phyloP scores from a whole-genome alignment of 2,888 invertebrate genomes.

The Ormyrus labotus region DNA sequence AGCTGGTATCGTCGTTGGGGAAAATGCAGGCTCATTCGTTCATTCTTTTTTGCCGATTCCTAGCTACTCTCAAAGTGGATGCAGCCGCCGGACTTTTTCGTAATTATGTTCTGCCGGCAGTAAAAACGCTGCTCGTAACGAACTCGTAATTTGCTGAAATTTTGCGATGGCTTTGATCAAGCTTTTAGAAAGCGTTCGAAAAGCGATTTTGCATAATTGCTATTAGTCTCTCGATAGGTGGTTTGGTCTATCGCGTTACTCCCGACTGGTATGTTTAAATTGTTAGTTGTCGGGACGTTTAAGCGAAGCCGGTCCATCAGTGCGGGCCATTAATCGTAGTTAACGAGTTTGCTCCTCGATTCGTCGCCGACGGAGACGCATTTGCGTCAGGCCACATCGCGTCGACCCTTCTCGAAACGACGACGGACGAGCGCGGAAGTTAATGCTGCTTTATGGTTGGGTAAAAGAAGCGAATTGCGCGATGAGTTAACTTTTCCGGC shows the following conservation, averaged over 20 bases:
- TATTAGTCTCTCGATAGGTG: no score
- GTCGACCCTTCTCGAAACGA: slow-evolving; percentile 8
- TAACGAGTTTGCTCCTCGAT: slow-evolving; percentile 44
- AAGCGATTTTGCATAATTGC: no score
- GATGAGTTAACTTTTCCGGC: slow-evolving; percentile 13
- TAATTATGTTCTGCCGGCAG: no score
- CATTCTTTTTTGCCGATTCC: slow-evolving; percentile 7
- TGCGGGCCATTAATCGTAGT: slow-evolving; percentile 35
- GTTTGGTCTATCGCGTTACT: no score
- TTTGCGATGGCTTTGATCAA: neutral
- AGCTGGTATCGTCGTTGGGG: neutral
- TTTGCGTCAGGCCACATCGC: neutral
- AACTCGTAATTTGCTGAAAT: no score
- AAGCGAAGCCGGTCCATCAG: neutral
- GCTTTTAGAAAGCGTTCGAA: neutral
- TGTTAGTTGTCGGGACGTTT: slow-evolving; percentile 9
- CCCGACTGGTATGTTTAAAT: neutral
- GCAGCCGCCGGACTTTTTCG: no score
- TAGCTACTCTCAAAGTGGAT: no score
- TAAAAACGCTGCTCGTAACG: no score
- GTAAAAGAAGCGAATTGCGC: slow-evolving; percentile 30
- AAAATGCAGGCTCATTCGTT: slow-evolving; percentile 21
- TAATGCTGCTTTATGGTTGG: slow-evolving; percentile 40
- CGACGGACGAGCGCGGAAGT: neutral
- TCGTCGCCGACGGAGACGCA: neutral